Conservation (phyloP, 2,888 invertebrate genomes). For the Pammene aurita region DNA sequence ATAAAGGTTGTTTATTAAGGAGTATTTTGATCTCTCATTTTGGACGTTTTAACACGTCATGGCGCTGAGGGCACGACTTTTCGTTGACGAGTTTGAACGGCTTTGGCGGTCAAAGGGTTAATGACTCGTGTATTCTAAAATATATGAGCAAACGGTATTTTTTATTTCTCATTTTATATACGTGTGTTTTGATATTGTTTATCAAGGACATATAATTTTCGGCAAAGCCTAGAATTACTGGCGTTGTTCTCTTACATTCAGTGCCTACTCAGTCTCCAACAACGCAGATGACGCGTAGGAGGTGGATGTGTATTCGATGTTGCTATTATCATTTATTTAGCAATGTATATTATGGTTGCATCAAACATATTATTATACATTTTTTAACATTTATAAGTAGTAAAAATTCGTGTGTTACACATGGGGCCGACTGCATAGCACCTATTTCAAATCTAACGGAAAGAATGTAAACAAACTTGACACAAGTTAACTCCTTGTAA, state of each 20-base stretch:
- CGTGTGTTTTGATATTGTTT: not conserved
- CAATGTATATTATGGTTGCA: not conserved
- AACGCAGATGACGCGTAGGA: not conserved
- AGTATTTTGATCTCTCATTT: too few relatives aligned
- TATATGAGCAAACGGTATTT: not conserved
- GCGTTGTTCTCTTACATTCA: not conserved
- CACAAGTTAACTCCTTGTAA: too few relatives aligned
- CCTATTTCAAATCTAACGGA: too few relatives aligned
- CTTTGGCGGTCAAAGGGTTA: too few relatives aligned
- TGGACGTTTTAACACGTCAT: too few relatives aligned
- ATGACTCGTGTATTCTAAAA: constrained; percentile 7
- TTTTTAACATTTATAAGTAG: not conserved
- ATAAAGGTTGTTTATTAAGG: too few relatives aligned
- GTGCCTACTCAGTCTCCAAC: not conserved
- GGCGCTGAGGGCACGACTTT: too few relatives aligned
- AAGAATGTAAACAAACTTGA: too few relatives aligned
- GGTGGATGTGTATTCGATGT: not conserved
- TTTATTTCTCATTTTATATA: too few relatives aligned
- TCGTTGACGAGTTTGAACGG: too few relatives aligned
- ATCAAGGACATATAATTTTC: not conserved
- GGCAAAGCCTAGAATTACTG: not conserved
- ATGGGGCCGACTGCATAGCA: too few relatives aligned
- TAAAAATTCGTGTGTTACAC: not conserved
- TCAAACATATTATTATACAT: not conserved
- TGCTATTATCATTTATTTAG: not conserved